Evolutionary conservation across 2,797 vertebrate species (phyloP), one percentile per base, ranked within the genome.

Genomic region (Melanotaenia maccullochi): DNA sequence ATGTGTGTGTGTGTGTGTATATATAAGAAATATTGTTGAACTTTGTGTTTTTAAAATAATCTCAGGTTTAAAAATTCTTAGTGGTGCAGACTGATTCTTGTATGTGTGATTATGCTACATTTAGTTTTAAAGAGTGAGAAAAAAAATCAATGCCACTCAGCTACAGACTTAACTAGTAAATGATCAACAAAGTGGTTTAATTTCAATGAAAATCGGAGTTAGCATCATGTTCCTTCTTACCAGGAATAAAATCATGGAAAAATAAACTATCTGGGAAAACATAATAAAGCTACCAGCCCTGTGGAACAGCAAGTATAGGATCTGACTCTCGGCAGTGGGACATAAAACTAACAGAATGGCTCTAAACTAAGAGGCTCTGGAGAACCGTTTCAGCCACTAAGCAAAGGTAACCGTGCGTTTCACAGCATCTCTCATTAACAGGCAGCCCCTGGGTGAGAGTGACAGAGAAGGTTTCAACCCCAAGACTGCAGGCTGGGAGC

Each of bases 351-450:
- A 79, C 80, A 83, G 82, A 87, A 76, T 11, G 47, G 59, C 68
- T 88, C 69, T 13, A 28, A 42, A 7, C 72, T 84, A 88, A 83
- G 78, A 82, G 91, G 73, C 89, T 87, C 89, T 66, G 61, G 91
- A 92, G 90, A 66, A 84, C 83, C 79, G 40, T 89, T 90, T 70
- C 71, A 75, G 83, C 78, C 65, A 79, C 76, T 59, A 82, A 82
- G 80, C 80, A 85, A 87, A 85, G 85, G 85, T 89, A 92, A 87
- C 88, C 55, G 79, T 85, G 90, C 87, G 32, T 91, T 93, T 93
- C 92, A 92, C 87, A 86, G 90, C 87, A 89, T 92, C 89, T 84
- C 90, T 91, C 89, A 92, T 92, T 92, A 93, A 93, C 92, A 87
- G 85, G 86, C 88, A 65, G 85, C 71, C 86, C 75, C 87, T 82